These are phyloP conservation scores for Capitulum mitella DNA, from an alignment of 2,888 invertebrate genomes.

Conservation along the genomic window DNA sequence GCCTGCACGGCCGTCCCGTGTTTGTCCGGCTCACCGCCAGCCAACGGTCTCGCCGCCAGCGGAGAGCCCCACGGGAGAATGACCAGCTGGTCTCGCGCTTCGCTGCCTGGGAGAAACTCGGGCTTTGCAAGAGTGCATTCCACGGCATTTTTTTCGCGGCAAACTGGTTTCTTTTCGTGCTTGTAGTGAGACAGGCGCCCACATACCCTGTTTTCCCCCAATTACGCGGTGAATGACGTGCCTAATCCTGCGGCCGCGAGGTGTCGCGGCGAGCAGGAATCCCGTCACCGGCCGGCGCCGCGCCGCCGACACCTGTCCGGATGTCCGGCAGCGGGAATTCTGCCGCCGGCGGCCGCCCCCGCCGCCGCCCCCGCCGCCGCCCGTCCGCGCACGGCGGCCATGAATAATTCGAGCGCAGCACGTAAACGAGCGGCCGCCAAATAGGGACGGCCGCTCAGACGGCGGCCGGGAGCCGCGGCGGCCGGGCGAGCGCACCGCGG, in stretches of 20 bases:
- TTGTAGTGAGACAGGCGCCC: not conserved
- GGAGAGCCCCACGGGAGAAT: too few species aligned
- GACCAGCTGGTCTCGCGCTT: not conserved
- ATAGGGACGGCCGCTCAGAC: not conserved
- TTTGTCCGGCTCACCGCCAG: too few species aligned
- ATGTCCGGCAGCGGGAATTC: not conserved
- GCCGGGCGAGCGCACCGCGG: not conserved
- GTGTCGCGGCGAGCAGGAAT: not conserved
- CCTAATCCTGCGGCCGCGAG: not conserved
- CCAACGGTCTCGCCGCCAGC: too few species aligned
- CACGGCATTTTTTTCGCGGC: not conserved
- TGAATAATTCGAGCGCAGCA: conserved; percentile 7
- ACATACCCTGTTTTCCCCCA: not conserved
- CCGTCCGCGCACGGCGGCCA: not conserved
- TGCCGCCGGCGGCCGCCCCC: too few species aligned
- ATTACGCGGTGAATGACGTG: not conserved
- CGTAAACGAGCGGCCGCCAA: conserved; percentile 4
- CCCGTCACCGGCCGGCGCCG: not conserved
- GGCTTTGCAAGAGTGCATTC: not conserved
- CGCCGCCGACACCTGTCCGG: not conserved
- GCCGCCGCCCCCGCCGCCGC: not conserved
- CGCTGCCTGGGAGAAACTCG: not conserved
- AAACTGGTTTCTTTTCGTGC: not conserved
- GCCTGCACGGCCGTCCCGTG: too few species aligned
- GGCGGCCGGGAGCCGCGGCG: not conserved